Evolutionary conservation across 2,888 invertebrate species (phyloP), one percentile per base, ranked within the genome.

Genomic region (Nomada flava): DNA sequence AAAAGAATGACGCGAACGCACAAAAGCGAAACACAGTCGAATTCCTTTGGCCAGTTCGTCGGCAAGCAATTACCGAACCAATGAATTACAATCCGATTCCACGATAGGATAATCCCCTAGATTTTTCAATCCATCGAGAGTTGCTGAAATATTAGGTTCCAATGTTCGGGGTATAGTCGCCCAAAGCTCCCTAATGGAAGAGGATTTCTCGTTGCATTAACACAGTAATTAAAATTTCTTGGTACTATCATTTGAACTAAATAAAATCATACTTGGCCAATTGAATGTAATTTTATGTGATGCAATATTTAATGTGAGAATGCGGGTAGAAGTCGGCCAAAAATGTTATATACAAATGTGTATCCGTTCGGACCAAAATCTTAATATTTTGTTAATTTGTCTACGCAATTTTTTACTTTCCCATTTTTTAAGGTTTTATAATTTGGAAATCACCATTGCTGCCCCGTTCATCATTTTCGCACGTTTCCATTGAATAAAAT

Each of bases 41-140:
- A 76, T 72, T 42, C 76, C 57, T 15, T 63, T 18, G 73, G 57
- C 44, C 64, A 53, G 26, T 60, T 73, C n/a, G 47, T 4, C 60
- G 52, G 47, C 73, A 47, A 69, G 44, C 26, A 67, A 67, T 77
- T 53, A 60, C 23, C 23, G 23, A 67, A 52, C 10, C 26, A 42
- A 73, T 65, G 67, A 47, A 36, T 62, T 55, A 52, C 23, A 55
- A 62, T 74, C 64, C 44, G 44, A 73, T 76, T 72, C 64, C 18
- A 57, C 50, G 47, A 60, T 65, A 59, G 72, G 15, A 65, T 13
- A 52, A 68, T 74, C 62, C 20, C 47, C 15, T 15, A 26, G 44
- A 65, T 20, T 20, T 52, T 20, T 7, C 15, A 15, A 70, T 63
- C 50, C n/a, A 36, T 63, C n/a, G 18, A 47, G 55, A 70, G 4